Percentiles rank a stretch among this genome's conserved stretches.
Evolutionary conservation across 2,888 invertebrate genomes (phyloP).

Genomic region (Aphidius colemani): DNA sequence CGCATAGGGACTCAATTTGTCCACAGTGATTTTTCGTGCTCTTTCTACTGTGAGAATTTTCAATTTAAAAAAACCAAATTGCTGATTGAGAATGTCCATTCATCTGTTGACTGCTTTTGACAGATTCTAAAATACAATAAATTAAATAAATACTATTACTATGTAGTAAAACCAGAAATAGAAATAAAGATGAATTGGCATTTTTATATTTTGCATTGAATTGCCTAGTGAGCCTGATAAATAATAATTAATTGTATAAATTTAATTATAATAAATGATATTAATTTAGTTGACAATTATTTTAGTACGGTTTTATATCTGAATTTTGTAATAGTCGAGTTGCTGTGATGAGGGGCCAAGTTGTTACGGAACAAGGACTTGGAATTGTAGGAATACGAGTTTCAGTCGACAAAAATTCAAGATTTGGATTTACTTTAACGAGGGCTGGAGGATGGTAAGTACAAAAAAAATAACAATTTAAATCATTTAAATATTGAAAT

Average conservation of each 20-base stretch:
- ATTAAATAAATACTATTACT: background rate
- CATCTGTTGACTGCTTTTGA: no score
- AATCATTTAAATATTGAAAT: no score
- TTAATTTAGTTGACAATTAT: background rate
- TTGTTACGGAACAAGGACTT: slow-evolving; percentile 90
- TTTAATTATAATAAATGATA: slow-evolving; percentile 7
- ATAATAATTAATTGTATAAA: slow-evolving; percentile 1
- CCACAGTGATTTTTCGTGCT: no score
- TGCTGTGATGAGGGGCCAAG: slow-evolving; percentile 97
- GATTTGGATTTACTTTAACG: slow-evolving; percentile 95
- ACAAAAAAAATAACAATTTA: slow-evolving; percentile 9
- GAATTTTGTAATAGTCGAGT: slow-evolving; percentile 80
- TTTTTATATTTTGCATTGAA: background rate
- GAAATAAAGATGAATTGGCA: slow-evolving; percentile 21
- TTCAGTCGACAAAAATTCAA: slow-evolving; percentile 89
- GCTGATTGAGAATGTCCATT: no score
- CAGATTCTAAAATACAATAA: background rate
- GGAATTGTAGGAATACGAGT: slow-evolving; percentile 97
- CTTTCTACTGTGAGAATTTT: no score
- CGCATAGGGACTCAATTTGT: no score
- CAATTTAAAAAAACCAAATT: no score
- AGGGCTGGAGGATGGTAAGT: slow-evolving; percentile 94
- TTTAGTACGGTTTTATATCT: background rate
- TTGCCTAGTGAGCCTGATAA: background rate
- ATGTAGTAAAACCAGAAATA: no score